Evolutionary conservation across 2,113 vertebrate species (phyloP), one percentile per base, ranked within the genome.

Genomic region (Microtus pennsylvanicus): DNA sequence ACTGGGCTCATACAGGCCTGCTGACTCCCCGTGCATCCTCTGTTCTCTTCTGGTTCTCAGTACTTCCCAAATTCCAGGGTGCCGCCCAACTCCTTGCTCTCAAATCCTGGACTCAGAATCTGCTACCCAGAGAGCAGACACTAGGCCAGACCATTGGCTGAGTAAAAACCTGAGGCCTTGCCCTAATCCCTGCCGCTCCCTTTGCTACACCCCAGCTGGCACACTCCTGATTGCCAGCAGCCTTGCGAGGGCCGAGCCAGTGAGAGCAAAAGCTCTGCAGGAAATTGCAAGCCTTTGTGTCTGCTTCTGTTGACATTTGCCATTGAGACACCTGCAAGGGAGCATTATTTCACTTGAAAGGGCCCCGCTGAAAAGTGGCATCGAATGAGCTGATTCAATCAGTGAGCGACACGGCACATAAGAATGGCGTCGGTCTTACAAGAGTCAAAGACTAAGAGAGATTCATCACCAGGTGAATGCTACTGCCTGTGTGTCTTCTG

Each of bases 341-440:
- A 69, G 50, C 6, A 30, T 78, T 61, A 52, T 93, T 82, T 92
- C 67, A 82, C 58, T 91, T 93, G 65, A 72, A 96, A 93, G 30
- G 61, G 42, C 67, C 13, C 19, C 22, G 42, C 42, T 78, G 89
- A 55, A 42, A 95, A 52, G 45, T 30, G 85, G 52, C 69, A 69
- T 55, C 28, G 52, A 55, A 77, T 35, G 61, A 83, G 11, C 35
- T 52, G 28, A 55, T 76, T 82, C 70, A 77, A 75, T 93, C 74
- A 45, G 72, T 61, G 77, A 92, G 69, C 75, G 21, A 22, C 24
- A 45, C 1, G 45, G 28, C 50, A 80, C 61, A 89, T 92, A 22
- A 50, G 87, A 30, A 38, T 74, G 72, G 52, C 78, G 83, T 87
- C 42, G 42, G 61, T 89, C 61, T 12, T 47, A 24, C 45, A n/a